Percentiles rank a stretch among this genome's conserved stretches.
These are phyloP conservation scores for Cryptus armator DNA, from an alignment of 2,888 invertebrate species.

Conservation along the genomic window DNA sequence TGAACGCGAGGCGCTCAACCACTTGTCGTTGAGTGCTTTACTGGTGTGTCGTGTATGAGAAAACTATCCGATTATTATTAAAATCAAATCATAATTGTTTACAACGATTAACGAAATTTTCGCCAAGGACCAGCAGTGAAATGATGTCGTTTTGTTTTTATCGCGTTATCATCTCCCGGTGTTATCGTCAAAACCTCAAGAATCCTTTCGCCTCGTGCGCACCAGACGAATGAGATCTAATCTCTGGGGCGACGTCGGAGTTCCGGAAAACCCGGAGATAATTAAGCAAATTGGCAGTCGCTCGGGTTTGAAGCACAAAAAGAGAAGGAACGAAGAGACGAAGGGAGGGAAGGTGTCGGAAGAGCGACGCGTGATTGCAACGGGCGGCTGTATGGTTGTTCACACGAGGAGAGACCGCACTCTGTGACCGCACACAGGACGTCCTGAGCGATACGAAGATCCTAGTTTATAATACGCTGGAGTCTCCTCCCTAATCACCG, in stretches of 20 bases:
- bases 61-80: neutral
- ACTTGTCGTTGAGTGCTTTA: slow-evolving; percentile 40
- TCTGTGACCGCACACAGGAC: slow-evolving; percentile 80
- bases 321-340: slow-evolving; percentile 23
- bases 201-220: slow-evolving; percentile 44
- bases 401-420: slow-evolving; percentile 76
- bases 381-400: slow-evolving; percentile 60
- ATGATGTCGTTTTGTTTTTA: neutral
- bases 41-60: neutral
- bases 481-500: slow-evolving; percentile 14
- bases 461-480: slow-evolving; percentile 64
- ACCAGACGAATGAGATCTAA: slow-evolving; percentile 40
- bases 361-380: slow-evolving; percentile 74
- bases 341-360: slow-evolving; percentile 71
- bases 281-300: slow-evolving; percentile 77
- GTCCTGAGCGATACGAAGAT: slow-evolving; percentile 82
- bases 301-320: slow-evolving; percentile 1
- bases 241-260: slow-evolving; percentile 63
- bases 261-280: slow-evolving; percentile 77
- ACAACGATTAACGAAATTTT: neutral
- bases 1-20: slow-evolving; percentile 17
- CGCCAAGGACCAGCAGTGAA: neutral
- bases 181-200: slow-evolving; percentile 46
- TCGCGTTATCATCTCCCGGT: slow-evolving; percentile 29
- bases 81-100: neutral